Evolutionary conservation across 2,888 invertebrate genomes (phyloP).

Genomic region (Allygus modestus): DNA sequence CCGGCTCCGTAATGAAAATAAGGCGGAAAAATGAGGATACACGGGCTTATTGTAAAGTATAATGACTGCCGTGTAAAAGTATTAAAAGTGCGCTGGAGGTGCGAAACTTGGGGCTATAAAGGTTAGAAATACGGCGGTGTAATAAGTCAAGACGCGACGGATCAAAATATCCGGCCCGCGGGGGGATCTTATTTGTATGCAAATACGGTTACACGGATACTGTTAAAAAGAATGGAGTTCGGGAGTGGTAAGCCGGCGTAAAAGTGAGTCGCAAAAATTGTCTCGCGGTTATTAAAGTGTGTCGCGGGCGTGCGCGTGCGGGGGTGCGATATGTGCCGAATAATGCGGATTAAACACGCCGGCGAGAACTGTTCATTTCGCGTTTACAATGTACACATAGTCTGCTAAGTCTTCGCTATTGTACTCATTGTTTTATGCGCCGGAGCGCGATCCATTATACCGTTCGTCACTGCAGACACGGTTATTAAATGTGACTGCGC

Average conservation of each 20-base stretch:
- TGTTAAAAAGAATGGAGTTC: slow-evolving; percentile 63
- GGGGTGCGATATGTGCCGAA: slow-evolving; percentile 37
- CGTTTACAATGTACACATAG: slow-evolving; percentile 62
- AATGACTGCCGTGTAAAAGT: slow-evolving; percentile 67
- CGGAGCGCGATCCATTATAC: slow-evolving; percentile 7
- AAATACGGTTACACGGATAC: slow-evolving; percentile 64
- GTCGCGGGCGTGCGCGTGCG: slow-evolving; percentile 25
- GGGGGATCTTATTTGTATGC: slow-evolving; percentile 65
- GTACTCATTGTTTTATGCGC: slow-evolving; percentile 56
- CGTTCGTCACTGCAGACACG: slow-evolving; percentile 41
- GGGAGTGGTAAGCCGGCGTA: slow-evolving; percentile 42
- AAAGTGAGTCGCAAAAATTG: slow-evolving; percentile 49
- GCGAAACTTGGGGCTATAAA: slow-evolving; percentile 46
- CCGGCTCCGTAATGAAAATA: slow-evolving; percentile 67
- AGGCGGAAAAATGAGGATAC: slow-evolving; percentile 67
- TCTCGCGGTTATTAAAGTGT: slow-evolving; percentile 53
- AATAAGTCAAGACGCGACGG: slow-evolving; percentile 63
- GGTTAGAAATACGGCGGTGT: slow-evolving; percentile 61
- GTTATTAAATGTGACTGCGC: slow-evolving; percentile 9
- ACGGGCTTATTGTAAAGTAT: slow-evolving; percentile 67
- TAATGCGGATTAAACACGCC: slow-evolving; percentile 58
- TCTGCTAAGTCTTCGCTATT: slow-evolving; percentile 59
- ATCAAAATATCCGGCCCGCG: slow-evolving; percentile 63
- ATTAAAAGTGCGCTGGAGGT: slow-evolving; percentile 64
- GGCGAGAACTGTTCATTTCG: slow-evolving; percentile 60